Evolutionary conservation across 2,113 vertebrate species (phyloP), one percentile per base, ranked within the genome.

Genomic region (Polyodon spathula): DNA sequence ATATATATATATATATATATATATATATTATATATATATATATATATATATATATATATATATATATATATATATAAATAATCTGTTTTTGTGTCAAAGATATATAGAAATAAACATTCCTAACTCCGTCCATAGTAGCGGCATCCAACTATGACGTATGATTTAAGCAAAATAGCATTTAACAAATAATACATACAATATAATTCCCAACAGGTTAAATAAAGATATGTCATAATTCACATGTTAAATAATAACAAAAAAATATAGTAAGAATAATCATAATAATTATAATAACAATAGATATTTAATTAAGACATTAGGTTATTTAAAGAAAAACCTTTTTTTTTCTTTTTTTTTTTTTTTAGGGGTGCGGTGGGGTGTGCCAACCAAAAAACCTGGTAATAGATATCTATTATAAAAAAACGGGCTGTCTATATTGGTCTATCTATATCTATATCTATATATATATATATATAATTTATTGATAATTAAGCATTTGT

Each of bases 1-100:
- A 71, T 66, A 75, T n/a, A 84, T 78, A 84, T 76, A 70, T 81
- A 84, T 81, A 88, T 79, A 86, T 74, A 74, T 82, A 77, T 81
- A 76, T 84, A 86, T 79, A 82, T 72, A 70, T 50, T 50, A 50
- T 50, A 12, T 14, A 50, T 50, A 5, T 50, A 14, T 12, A 50
- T 12, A 4, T 2, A 14, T 50, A 50, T 14, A 12, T 50, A 50
- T 50, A 82, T 83, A 84, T 78, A 84, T 76, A 70, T 81, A 84
- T 81, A 88, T 79, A 86, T 74, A 74, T 82, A 77, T 81, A 76
- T 84, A 86, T 79, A 82, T 72, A 70, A 65, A 71, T 66, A 75
- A 76, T 76, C 73, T 65, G 72, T 78, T 77, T 68, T 53, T 53
- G 46, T 38, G 56, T 63, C 58, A 69, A 70, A 61, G 75, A 59